These are phyloP conservation scores for Amphipoea oculea DNA, from an alignment of 2,888 invertebrate genomes.

Conservation along the genomic window DNA sequence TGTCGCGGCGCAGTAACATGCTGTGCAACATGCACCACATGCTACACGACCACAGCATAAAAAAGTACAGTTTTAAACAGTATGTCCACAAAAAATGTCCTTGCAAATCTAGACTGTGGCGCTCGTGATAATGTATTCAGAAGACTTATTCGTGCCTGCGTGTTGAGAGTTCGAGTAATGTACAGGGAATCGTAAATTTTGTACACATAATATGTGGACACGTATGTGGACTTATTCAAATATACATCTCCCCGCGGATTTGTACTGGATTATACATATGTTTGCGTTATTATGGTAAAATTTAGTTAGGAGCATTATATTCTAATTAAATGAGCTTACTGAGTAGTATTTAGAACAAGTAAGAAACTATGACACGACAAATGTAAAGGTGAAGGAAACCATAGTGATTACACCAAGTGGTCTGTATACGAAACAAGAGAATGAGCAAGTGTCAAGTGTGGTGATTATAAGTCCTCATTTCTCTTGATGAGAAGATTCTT, in stretches of 20 bases:
- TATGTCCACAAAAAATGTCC: constrained; percentile 18
- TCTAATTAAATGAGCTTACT: background rate
- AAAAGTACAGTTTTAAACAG: constrained; percentile 11
- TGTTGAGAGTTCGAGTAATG: constrained; percentile 52
- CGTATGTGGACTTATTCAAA: constrained; percentile 41
- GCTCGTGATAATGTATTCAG: constrained; percentile 33
- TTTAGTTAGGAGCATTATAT: constrained; percentile 1
- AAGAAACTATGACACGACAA: background rate
- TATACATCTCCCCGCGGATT: constrained; percentile 34
- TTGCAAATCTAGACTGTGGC: constrained; percentile 26
- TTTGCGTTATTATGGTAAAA: constrained; percentile 5
- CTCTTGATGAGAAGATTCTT: background rate
- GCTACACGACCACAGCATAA: constrained; percentile 11
- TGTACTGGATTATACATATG: constrained; percentile 23
- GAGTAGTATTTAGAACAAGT: background rate
- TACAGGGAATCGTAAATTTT: constrained; percentile 52
- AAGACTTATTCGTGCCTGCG: constrained; percentile 18
- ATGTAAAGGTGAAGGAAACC: background rate
- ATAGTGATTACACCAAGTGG: background rate
- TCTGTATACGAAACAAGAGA: background rate
- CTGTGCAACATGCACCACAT: constrained; percentile 35
- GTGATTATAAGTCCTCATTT: no score
- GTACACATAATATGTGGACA: constrained; percentile 17
- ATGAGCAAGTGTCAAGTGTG: background rate
- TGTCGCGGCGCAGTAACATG: constrained; percentile 41